A percentile compares a stretch with the other conserved stretches of the same genome.
Conservation (phyloP, 2,113 vertebrate genomes). For the Cheirogaleus medius region DNA sequence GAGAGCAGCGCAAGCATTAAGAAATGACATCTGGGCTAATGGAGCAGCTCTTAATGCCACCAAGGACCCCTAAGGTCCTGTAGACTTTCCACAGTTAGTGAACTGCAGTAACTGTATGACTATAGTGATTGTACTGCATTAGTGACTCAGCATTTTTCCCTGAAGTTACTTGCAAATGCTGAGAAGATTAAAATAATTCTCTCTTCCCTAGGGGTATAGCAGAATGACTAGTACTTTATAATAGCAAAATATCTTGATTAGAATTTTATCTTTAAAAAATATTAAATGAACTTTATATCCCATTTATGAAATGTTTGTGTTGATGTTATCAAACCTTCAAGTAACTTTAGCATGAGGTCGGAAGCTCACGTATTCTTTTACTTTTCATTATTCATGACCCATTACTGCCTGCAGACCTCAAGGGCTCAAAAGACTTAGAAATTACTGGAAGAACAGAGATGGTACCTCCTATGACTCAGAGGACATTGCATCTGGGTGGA, state of each 20-base stretch:
- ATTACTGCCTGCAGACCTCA: not conserved
- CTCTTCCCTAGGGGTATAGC: not conserved
- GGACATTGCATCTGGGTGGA: not conserved
- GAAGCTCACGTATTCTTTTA: not conserved
- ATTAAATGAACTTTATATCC: not conserved
- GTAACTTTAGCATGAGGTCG: not conserved
- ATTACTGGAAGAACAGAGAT: not conserved
- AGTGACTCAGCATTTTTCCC: not conserved
- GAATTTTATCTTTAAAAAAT: not conserved
- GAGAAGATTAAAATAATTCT: not conserved
- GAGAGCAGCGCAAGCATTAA: not conserved
- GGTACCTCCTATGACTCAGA: not conserved
- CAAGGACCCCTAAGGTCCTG: not conserved
- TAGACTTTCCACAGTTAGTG: not conserved
- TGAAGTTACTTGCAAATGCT: not conserved
- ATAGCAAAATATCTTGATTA: not conserved
- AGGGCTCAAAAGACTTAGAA: not conserved
- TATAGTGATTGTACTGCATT: fast-evolving
- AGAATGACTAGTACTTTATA: not conserved
- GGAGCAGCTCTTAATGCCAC: fast-evolving
- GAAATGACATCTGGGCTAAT: not conserved
- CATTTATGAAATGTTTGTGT: not conserved
- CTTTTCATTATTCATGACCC: not conserved
- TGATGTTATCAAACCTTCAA: not conserved
- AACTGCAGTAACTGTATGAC: fast-evolving